Conservation (phyloP, 2,113 vertebrate species). For the Mugil cephalus region DNA sequence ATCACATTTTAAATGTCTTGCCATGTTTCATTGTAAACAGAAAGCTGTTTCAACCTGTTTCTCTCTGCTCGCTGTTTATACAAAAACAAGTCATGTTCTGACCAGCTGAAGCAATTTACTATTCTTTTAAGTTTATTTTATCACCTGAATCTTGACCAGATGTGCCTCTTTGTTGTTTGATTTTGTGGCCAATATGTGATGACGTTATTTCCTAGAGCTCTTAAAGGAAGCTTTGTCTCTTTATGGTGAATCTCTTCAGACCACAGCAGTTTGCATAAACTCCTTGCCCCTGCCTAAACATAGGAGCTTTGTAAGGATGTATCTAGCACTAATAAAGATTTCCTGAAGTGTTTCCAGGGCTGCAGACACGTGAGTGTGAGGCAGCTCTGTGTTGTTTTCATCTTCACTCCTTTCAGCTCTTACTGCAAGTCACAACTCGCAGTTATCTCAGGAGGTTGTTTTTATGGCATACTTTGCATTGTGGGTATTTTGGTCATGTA, state of each 20-base stretch:
- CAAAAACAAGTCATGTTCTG: too few species aligned
- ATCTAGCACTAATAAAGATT: conserved; percentile 41
- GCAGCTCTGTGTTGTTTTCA: conserved; percentile 49
- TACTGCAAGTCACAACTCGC: conserved; percentile 70
- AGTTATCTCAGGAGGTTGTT: conserved; percentile 54
- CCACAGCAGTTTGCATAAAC: conserved; percentile 10
- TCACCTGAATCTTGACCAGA: not conserved
- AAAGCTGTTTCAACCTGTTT: too few species aligned
- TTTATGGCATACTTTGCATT: conserved; percentile 51
- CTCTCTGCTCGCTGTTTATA: too few species aligned
- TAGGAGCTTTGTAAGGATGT: conserved; percentile 28
- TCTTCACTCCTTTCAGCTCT: conserved; percentile 16
- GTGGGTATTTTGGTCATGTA: conserved; percentile 58
- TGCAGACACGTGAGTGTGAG: conserved; percentile 58
- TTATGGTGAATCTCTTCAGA: not conserved
- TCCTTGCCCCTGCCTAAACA: not conserved
- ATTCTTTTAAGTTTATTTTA: too few species aligned
- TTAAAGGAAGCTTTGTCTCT: conserved; percentile 20
- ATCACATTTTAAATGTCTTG: too few species aligned
- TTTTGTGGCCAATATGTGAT: conserved; percentile 2
- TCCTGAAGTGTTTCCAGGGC: conserved; percentile 67
- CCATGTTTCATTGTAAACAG: too few species aligned
- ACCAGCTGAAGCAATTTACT: too few species aligned
- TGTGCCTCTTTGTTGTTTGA: not conserved
- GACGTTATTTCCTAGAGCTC: conserved; percentile 10